These are phyloP conservation scores for Drosophila lowei DNA, from an alignment of 1,140 invertebrate species.

Conservation along the genomic window DNA sequence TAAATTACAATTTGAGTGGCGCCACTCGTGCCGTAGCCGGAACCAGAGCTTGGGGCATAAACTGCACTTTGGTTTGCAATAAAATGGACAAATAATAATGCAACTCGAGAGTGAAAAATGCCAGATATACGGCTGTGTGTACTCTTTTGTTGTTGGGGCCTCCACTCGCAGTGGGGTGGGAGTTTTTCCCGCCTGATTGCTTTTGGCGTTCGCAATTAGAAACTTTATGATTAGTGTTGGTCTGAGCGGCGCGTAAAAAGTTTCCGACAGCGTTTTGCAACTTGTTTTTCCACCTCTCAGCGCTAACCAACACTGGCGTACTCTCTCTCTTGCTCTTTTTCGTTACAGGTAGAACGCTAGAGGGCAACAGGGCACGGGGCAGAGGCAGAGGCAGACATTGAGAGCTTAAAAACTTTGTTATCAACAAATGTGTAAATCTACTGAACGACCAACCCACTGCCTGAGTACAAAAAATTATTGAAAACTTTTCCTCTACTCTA, in stretches of 20 bases:
- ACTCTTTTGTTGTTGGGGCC: too few species aligned
- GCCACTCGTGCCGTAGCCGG: constrained; percentile 33
- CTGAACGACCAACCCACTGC: constrained; percentile 31
- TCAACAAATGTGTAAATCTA: constrained; percentile 80
- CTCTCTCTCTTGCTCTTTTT: background rate
- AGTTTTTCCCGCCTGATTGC: constrained; percentile 54
- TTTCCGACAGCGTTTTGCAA: constrained; percentile 72
- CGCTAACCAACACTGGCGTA: too few species aligned
- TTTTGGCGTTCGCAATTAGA: constrained; percentile 66
- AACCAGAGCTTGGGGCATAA: constrained; percentile 56
- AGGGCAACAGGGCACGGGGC: too few species aligned
- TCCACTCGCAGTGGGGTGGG: too few species aligned
- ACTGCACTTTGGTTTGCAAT: constrained; percentile 22
- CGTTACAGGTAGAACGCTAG: constrained; percentile 46
- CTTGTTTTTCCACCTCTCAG: constrained; percentile 47
- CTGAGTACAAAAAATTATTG: constrained; percentile 47
- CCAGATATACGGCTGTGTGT: background rate
- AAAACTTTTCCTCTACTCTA: constrained; percentile 42
- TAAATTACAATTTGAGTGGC: constrained; percentile 75
- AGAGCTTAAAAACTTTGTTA: constrained; percentile 76
- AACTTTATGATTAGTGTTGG: constrained; percentile 74
- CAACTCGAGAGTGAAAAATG: constrained; percentile 8
- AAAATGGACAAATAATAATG: constrained; percentile 36
- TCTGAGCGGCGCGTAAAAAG: constrained; percentile 63
- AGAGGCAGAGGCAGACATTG: constrained; percentile 55